Base-by-base conservation (phyloP, 30 jellyfish, hydroid and myxozoan genomes). In the Hydractinia echinata region DNA sequence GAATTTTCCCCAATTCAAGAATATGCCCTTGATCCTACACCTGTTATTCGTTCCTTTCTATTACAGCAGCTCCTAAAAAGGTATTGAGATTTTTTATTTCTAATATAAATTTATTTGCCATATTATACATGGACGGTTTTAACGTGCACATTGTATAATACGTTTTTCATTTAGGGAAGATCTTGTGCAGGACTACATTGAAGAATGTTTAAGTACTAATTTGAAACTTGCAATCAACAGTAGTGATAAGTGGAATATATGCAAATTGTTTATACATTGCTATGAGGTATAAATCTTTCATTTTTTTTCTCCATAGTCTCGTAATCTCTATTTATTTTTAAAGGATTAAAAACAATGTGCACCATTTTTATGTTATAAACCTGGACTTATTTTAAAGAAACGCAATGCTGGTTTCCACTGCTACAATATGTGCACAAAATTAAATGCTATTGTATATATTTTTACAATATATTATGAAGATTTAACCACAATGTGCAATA, bases 11-110 rank as follows among this genome's bases (percentile, higher is more conserved):
- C 96, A 10, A 76, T 89, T 61, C 80, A 76, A n/a, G 90, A 89
- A 79, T 79, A 83, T 61, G 94, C 89, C 16, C 85, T 88, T 18
- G 96, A 89, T 60, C 78, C 89, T 16, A 77, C 96, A 4, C 96
- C 96, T 4, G 83, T 85, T 13, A 84, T 89, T 18, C 86, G 96
- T 10, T 89, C 96, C 14, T 89, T 83, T 48, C 83, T 89, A 10
- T 64, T 89, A 6, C 96, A 83, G 56, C 96, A 83, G 72, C 85
- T 89, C 16, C 66, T 89, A 55, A 83, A 88, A 66, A 76, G 85
- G 85, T 77, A 9, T 82, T 21, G 10, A 13, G 74, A 4, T 20
- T 18, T 44, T 51, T 5, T 0, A 18, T 30, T 9, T 83, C 0
- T 8, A 51, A 55, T 61, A 20, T 7, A 48, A 30, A 30, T 30